A percentile compares a stretch with the other conserved stretches of the same genome.
Evolutionary conservation across 2,888 invertebrate genomes (phyloP).

Genomic region (Sabatieria punctata): DNA sequence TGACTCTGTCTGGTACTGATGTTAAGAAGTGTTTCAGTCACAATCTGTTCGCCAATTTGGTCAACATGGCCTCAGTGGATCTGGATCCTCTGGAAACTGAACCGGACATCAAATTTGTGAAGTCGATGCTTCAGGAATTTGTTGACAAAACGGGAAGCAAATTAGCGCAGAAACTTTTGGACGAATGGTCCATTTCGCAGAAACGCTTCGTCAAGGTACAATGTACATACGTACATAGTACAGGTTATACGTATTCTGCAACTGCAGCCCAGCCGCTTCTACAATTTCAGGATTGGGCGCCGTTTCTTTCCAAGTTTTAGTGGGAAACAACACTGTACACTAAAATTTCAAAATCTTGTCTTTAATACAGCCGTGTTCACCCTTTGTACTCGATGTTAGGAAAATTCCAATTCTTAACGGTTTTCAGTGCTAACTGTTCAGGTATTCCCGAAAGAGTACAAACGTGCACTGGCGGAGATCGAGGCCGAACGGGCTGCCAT

Average conservation of each 20-base stretch:
- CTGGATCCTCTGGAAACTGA: slow-evolving; percentile 57
- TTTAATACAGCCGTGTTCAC: too few species aligned
- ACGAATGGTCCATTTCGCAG: slow-evolving; percentile 58
- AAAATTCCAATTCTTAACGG: neutral
- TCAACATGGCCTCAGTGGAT: slow-evolving; percentile 90
- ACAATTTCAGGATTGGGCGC: too few species aligned
- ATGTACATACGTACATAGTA: neutral
- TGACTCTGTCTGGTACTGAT: too few species aligned
- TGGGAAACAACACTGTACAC: too few species aligned
- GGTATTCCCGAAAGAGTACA: slow-evolving; percentile 93
- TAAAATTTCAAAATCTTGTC: too few species aligned
- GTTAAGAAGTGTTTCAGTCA: slow-evolving; percentile 49
- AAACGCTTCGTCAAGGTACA: slow-evolving; percentile 62
- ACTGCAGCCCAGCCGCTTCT: too few species aligned
- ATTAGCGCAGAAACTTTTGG: slow-evolving; percentile 58
- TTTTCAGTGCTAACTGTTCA: slow-evolving; percentile 18
- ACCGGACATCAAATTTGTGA: slow-evolving; percentile 59
- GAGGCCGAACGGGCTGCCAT: slow-evolving; percentile 19
- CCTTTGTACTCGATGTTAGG: too few species aligned
- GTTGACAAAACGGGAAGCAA: slow-evolving; percentile 67
- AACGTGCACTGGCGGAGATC: slow-evolving; percentile 60
- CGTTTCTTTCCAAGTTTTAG: too few species aligned
- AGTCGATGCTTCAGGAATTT: slow-evolving; percentile 63
- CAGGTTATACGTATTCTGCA: neutral
- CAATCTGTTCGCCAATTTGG: slow-evolving; percentile 37